Evolutionary conservation across 1,140 invertebrate genomes (phyloP).

Genomic region (Phymastichus coffea): DNA sequence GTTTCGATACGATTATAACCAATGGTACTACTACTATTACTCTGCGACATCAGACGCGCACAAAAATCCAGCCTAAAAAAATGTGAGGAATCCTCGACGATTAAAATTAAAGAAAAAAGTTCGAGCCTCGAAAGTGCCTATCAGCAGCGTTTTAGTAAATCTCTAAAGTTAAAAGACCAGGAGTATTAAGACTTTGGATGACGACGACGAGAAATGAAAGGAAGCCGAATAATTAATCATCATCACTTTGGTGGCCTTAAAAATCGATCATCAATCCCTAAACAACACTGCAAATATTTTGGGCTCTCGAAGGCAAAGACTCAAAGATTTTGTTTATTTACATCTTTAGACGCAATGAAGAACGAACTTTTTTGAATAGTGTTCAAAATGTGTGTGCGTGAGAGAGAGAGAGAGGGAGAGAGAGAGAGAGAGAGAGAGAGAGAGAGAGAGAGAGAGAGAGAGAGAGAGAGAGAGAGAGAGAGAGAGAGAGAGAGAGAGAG

Average conservation of each 20-base stretch:
- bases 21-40: constrained; percentile 4
- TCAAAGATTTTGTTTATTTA: too few species aligned
- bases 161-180: constrained; percentile 17
- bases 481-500: too few species aligned
- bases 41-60: neutral
- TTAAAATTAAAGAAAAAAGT: too few species aligned
- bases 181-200: constrained; percentile 17
- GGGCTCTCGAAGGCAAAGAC: neutral
- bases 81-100: constrained; percentile 6
- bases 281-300: constrained; percentile 39
- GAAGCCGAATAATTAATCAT: constrained; percentile 41
- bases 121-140: constrained; percentile 48
- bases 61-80: constrained; percentile 15
- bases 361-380: too few species aligned
- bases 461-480: too few species aligned
- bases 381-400: too few species aligned
- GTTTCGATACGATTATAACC: constrained; percentile 30
- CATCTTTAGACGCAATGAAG: too few species aligned
- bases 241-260: constrained; percentile 55
- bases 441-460: too few species aligned
- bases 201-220: constrained; percentile 12
- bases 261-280: constrained; percentile 44
- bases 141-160: constrained; percentile 39
- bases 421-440: too few species aligned
- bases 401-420: too few species aligned